Base-by-base conservation (phyloP, 2,888 invertebrate genomes). In the Coelogynopora nodosa region DNA sequence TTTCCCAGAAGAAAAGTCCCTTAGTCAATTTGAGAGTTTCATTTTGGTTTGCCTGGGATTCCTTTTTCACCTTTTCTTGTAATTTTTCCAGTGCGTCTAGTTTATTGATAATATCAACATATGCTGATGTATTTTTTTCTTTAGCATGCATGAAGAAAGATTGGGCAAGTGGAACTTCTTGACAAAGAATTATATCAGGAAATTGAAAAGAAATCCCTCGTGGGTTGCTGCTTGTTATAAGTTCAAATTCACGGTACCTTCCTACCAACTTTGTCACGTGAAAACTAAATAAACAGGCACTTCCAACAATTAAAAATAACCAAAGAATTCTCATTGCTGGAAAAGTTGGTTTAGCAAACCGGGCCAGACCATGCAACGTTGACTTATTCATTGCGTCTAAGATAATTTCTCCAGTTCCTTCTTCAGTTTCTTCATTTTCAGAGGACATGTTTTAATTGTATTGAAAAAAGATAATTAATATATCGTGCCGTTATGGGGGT, bases 1-100 rank as follows among this genome's bases (percentile, higher is more conserved):
- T 74, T 26, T 74, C 74, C 74, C 74, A 74, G 74, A 74, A 74
- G 27, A 74, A 74, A 74, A 74, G 5, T 74, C 74, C 74, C 23
- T 74, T 74, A 2, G 5, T 74, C 23, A 74, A 74, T 23, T 74
- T 74, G 18, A 74, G 27, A 74, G 74, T 13, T 74, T 74, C 23
- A 13, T 23, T 23, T 13, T 74, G 74, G 5, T 74, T 13, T 26
- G 23, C 5, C 23, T 74, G 2, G 23, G 2, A 74, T 13, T 74
- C 74, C 5, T 23, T 5, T 13, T 2, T 26, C 5, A 74, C 74
- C 23, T 74, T 13, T 13, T 74, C 74, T 23, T 74, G 74, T 23
- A 74, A 74, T 23, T 74, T 74, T 74, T 74, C 74, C 74, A 74
- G 74, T n/a, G 5, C 27, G 23, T 74, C 27, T 5, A 74, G 5